These are phyloP conservation scores for Drosophila eugracilis DNA, from an alignment of 1,140 invertebrate genomes.

Conservation along the genomic window DNA sequence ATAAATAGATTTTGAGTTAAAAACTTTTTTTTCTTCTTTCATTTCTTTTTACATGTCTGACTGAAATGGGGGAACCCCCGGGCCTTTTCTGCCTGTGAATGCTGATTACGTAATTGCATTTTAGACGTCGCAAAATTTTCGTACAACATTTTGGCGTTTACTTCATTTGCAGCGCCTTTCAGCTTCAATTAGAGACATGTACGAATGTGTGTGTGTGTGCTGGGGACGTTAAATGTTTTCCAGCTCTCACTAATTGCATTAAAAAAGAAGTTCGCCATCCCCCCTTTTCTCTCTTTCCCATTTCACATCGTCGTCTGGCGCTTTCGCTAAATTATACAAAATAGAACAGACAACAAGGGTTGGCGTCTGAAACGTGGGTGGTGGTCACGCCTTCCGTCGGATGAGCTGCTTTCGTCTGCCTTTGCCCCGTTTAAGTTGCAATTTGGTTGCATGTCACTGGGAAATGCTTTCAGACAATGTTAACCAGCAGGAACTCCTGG, in stretches of 20 bases:
- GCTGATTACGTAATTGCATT: constrained; percentile 82
- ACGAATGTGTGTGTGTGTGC: constrained; percentile 18
- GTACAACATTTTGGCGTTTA: constrained; percentile 81
- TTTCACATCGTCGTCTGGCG: constrained; percentile 47
- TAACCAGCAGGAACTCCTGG: constrained; percentile 31
- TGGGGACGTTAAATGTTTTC: constrained; percentile 72
- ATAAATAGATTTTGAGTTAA: constrained; percentile 72
- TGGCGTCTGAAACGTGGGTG: neutral
- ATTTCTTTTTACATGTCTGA: constrained; percentile 12
- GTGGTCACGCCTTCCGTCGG: constrained; percentile 26
- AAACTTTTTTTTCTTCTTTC: constrained; percentile 19
- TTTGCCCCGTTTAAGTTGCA: constrained; percentile 75
- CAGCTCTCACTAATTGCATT: constrained; percentile 78
- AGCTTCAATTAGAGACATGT: constrained; percentile 65
- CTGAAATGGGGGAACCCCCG: neutral
- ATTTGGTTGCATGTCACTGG: constrained; percentile 79
- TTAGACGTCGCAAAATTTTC: constrained; percentile 68
- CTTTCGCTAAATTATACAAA: constrained; percentile 75
- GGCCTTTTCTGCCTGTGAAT: constrained; percentile 46
- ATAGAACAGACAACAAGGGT: constrained; percentile 46
- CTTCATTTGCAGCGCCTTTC: constrained; percentile 79
- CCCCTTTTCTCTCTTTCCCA: neutral
- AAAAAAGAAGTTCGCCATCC: constrained; percentile 64
- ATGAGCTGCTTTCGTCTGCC: constrained; percentile 32
- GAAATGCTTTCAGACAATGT: constrained; percentile 79